Conservation (phyloP, 2,797 vertebrate species). For the Mastacembelus armatus region DNA sequence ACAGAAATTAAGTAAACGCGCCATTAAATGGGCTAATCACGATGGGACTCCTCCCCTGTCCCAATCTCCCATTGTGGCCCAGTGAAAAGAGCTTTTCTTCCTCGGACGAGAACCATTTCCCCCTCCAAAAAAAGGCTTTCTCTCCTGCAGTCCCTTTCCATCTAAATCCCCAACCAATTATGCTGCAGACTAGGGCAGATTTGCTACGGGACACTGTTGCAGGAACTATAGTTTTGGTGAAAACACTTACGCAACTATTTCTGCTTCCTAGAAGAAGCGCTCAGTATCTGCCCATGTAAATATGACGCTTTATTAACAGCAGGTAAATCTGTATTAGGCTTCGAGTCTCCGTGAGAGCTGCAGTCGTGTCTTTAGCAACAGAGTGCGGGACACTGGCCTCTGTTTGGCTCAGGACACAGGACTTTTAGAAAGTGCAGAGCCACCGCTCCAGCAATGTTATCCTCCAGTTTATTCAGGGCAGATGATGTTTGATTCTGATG, state of each 20-base stretch:
- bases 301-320: slow-evolving; percentile 14
- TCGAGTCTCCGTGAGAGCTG: slow-evolving; percentile 20
- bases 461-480: background rate
- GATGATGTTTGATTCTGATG: background rate
- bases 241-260: slow-evolving; percentile 59
- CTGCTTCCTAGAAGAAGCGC: slow-evolving; percentile 41
- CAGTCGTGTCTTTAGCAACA: slow-evolving; percentile 32
- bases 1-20: slow-evolving; percentile 89
- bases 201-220: slow-evolving; percentile 74
- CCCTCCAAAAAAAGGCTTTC: slow-evolving; percentile 76
- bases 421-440: slow-evolving; percentile 17
- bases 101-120: slow-evolving; percentile 80
- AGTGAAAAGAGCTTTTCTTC: slow-evolving; percentile 88
- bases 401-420: slow-evolving; percentile 36
- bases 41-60: slow-evolving; percentile 89
- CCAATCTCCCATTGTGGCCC: slow-evolving; percentile 87
- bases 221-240: slow-evolving; percentile 53
- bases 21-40: slow-evolving; percentile 89
- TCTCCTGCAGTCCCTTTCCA: slow-evolving; percentile 76
- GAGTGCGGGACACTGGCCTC: slow-evolving; percentile 57
- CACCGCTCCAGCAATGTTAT: background rate
- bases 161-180: slow-evolving; percentile 81
- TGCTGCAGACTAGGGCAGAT: slow-evolving; percentile 58
- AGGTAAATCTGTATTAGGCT: slow-evolving; percentile 11
- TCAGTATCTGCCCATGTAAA: slow-evolving; percentile 36